A percentile compares a stretch with the other conserved stretches of the same genome.
Evolutionary conservation across 2,888 invertebrate genomes (phyloP).

Genomic region (Galerucella pusilla): DNA sequence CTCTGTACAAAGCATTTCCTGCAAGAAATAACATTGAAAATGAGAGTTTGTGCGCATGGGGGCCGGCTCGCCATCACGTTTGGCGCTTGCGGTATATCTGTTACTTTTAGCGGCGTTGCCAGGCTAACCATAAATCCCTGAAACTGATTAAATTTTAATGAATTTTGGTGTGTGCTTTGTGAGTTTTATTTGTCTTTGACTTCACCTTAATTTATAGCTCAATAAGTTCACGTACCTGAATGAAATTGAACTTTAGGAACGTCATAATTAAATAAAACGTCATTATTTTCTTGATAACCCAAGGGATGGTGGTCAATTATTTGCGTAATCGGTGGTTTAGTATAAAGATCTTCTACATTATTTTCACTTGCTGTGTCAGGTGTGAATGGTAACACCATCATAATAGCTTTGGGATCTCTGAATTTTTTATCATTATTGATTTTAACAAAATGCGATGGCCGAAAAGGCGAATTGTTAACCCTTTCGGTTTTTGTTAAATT

Average conservation of each 20-base stretch:
- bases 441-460: not conserved
- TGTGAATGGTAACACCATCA: conserved; percentile 77
- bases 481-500: conserved; percentile 72
- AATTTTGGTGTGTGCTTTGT: not conserved
- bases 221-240: conserved; percentile 1
- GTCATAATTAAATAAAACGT: not conserved
- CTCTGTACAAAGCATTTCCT: too few species aligned
- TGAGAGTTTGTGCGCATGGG: too few species aligned
- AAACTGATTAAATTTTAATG: too few species aligned
- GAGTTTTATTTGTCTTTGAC: not conserved
- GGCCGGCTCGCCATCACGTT: too few species aligned
- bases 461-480: not conserved
- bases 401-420: conserved; percentile 68
- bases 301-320: conserved; percentile 61
- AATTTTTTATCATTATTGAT: conserved; percentile 21
- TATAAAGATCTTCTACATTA: conserved; percentile 73
- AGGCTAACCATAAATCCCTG: too few species aligned
- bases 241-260: not conserved
- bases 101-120: too few species aligned
- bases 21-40: too few species aligned
- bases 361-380: conserved; percentile 66
- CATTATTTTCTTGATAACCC: not conserved
- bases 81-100: too few species aligned
- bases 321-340: conserved; percentile 73
- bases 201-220: conserved; percentile 12